Evolutionary conservation across 2,113 vertebrate genomes (phyloP), one percentile per base, ranked within the genome.

Genomic region (Synodontis membranacea): DNA sequence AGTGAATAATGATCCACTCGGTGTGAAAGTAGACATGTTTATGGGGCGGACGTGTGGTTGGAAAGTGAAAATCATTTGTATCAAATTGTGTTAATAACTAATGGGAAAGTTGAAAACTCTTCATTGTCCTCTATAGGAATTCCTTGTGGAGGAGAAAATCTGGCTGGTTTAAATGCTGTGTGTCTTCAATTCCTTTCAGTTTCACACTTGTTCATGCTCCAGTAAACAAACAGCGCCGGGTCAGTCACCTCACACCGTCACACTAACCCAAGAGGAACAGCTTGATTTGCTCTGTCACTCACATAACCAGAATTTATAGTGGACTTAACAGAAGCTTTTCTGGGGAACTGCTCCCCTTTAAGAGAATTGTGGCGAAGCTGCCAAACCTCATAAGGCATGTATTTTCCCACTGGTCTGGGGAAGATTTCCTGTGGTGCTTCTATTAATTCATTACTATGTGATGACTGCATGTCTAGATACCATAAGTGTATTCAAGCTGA

Each of bases 141-240:
- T 52, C 14, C 9, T 23, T 34, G 28, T 54, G n/a, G n/a, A 11
- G 48, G n/a, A 54, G 12, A 50, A 37, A 54, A 34, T 79, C 28
- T 79, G n/a, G 2, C 46, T 54, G 48, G 76, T 79, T 70, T 68
- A 28, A 66, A 34, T 23, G 25, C 44, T 79, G 44, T 48, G 48
- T n/a, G 52, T 80, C 52, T 80, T 79, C 48, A 34, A n/a, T 52
- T 79, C 48, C 48, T 50, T 58, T 11, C 19, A 80, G 52, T 80
- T 58, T 80, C 78, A 56, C 52, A 80, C 34, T 80, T 58, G 58
- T 39, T 80, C 78, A 80, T 80, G 48, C 52, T 39, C 52, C 52
- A 37, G 78, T 37, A 54, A 25, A 54, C 78, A 80, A 56, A 80
- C 50, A 80, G 78, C 78, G 25, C 8, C 17, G 1, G 52, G 78